Conservation (phyloP, 2,888 invertebrate genomes). For the Dicyrtomina minuta region DNA sequence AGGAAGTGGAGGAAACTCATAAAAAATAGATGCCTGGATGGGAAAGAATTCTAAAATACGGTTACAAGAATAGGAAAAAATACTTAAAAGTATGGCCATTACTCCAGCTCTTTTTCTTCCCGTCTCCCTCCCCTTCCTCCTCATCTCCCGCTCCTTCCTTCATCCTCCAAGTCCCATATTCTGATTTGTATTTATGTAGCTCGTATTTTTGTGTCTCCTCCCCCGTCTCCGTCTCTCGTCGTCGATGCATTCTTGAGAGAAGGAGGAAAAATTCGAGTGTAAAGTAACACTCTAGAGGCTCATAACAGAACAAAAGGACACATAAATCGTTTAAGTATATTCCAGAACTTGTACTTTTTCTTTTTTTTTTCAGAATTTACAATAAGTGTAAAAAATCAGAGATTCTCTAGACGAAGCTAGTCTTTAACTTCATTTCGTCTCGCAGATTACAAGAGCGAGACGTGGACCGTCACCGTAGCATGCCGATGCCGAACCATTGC, state of each 20-base stretch:
- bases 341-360: constrained; percentile 16
- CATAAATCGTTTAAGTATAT: constrained; percentile 31
- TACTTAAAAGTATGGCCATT: constrained; percentile 22
- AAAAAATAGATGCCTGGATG: background rate
- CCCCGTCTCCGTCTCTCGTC: no score
- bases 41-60: no score
- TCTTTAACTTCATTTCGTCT: no score
- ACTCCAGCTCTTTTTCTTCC: constrained; percentile 12
- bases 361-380: constrained; percentile 15
- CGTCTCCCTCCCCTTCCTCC: background rate
- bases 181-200: constrained; percentile 32
- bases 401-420: no score
- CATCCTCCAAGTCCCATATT: constrained; percentile 3
- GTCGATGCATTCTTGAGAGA: constrained; percentile 21
- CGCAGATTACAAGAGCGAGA: no score
- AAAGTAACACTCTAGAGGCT: constrained; percentile 25
- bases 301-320: constrained; percentile 26
- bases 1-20: background rate
- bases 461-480: no score
- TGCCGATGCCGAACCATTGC: no score
- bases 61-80: constrained; percentile 7
- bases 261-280: constrained; percentile 17
- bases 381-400: constrained; percentile 29
- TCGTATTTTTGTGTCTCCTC: constrained; percentile 18
- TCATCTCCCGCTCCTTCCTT: no score